Evolutionary conservation across 2,797 vertebrate genomes (phyloP), one percentile per base, ranked within the genome.

Genomic region (Betta splendens): DNA sequence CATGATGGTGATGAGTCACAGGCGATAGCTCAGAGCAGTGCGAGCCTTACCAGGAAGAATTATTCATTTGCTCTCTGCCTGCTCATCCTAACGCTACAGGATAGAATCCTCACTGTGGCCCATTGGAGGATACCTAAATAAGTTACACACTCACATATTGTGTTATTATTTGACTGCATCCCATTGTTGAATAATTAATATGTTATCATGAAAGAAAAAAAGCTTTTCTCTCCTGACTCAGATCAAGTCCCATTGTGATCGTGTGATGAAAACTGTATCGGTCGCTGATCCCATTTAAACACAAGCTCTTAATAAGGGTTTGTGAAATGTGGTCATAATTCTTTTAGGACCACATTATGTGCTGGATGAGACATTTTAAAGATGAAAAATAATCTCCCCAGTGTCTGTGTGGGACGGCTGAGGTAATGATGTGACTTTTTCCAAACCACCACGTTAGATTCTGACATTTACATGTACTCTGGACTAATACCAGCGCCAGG

Each of bases 1-100:
- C 35, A 37, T 59, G n/a, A 65, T 83, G 74, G 70, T 5, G 61
- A 75, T 82, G 63, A 85, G 78, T 85, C 69, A 80, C 65, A 65
- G 69, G 53, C 51, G 75, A 50, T 68, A 67, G 80, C 79, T 84
- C 63, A 62, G 66, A 83, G 76, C 74, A 54, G 61, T 37, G 46
- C 39, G 36, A 74, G 60, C 36, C 42, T 77, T 72, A 83, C 80
- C 70, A 77, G 66, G 53, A 62, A 74, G 45, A 72, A 78, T 84
- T 64, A 81, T 76, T 80, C 45, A 82, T 84, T 70, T 69, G 47
- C 59, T 77, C 37, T 35, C 61, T 64, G 60, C 42, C 22, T 57
- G 26, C 31, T 50, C 40, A 35, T 69, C 35, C 40, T 2, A 63
- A 64, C 50, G 59, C 56, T 74, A 72, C 72, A 68, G 26, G 33